Evolutionary conservation across 2,888 invertebrate species (phyloP).

Genomic region (Ennomos fuscantarius): DNA sequence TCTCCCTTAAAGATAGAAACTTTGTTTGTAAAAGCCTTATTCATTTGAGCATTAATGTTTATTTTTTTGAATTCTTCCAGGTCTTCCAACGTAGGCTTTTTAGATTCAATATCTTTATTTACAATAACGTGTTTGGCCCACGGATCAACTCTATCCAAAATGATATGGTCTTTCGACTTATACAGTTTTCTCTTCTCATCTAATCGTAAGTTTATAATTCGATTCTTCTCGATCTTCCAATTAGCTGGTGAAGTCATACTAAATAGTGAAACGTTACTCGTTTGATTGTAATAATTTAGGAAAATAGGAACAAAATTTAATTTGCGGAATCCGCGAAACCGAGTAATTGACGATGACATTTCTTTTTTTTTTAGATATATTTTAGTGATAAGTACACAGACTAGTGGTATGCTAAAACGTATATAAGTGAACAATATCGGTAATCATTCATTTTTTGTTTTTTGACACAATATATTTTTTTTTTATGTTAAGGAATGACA

Average conservation of each 20-base stretch:
- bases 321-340: no score
- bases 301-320: conserved; percentile 20
- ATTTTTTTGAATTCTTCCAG: conserved; percentile 43
- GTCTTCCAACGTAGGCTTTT: conserved; percentile 70
- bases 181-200: conserved; percentile 84
- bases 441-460: no score
- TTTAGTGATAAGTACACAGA: no score
- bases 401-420: no score
- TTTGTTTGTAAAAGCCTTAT: conserved; percentile 82
- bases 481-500: no score
- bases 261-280: conserved; percentile 46
- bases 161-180: conserved; percentile 66
- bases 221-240: conserved; percentile 83
- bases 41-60: conserved; percentile 61
- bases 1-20: conserved; percentile 91
- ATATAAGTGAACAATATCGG: no score
- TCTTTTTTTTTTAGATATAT: no score
- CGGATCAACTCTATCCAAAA: conserved; percentile 77
- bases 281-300: conserved; percentile 15
- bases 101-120: conserved; percentile 61
- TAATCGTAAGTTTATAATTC: conserved; percentile 76
- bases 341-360: no score
- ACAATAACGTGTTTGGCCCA: conserved; percentile 83
- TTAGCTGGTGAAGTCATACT: conserved; percentile 64
- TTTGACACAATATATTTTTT: no score